These are phyloP conservation scores for Ia io DNA, from an alignment of 2,113 vertebrate species.

Conservation along the genomic window DNA sequence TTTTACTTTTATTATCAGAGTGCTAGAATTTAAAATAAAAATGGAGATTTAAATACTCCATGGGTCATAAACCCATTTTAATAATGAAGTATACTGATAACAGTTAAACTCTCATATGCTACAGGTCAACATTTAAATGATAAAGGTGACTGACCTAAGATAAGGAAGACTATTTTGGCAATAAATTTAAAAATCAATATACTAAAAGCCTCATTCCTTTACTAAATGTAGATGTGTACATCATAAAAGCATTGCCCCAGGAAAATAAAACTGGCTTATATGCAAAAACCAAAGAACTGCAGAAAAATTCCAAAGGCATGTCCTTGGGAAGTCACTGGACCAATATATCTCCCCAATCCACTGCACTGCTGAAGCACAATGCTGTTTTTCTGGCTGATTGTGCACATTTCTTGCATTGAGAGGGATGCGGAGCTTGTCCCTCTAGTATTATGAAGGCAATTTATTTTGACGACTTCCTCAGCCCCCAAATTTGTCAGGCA, in stretches of 20 bases:
- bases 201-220: neutral
- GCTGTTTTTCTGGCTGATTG: constrained; percentile 43
- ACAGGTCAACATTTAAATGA: constrained; percentile 27
- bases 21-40: constrained; percentile 16
- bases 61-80: constrained; percentile 23
- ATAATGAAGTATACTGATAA: constrained; percentile 27
- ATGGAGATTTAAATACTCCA: neutral
- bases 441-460: constrained; percentile 55
- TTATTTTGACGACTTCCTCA: constrained; percentile 66
- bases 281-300: constrained; percentile 30
- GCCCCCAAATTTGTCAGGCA: constrained; percentile 43
- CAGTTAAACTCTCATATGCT: neutral
- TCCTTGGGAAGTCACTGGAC: constrained; percentile 57
- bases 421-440: constrained; percentile 12
- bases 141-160: constrained; percentile 38
- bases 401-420: constrained; percentile 20
- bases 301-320: constrained; percentile 19
- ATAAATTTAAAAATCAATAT: constrained; percentile 42
- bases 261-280: constrained; percentile 44
- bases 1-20: constrained; percentile 37
- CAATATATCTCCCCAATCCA: constrained; percentile 31
- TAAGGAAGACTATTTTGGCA: neutral
- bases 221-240: neutral
- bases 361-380: neutral
- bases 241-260: neutral